Evolutionary conservation across 2,113 vertebrate genomes (phyloP).

Genomic region (Periophthalmus modestus): DNA sequence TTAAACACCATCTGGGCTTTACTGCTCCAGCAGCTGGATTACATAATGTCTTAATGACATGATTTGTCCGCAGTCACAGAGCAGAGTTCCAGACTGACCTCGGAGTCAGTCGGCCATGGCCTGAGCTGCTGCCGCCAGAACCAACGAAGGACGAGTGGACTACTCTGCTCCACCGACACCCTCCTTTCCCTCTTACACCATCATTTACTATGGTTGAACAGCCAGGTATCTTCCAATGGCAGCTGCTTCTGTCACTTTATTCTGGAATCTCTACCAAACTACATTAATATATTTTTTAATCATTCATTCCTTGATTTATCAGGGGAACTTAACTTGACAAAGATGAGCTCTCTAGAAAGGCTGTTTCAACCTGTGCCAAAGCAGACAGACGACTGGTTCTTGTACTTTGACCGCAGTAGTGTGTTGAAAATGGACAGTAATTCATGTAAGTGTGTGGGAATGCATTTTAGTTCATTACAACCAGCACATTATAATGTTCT

Average conservation of each 20-base stretch:
- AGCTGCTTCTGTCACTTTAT: not conserved
- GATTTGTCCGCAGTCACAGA: conserved; percentile 60
- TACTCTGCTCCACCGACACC: conserved; percentile 30
- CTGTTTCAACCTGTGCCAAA: conserved; percentile 26
- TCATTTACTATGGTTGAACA: conserved; percentile 41
- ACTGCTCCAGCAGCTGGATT: conserved; percentile 20
- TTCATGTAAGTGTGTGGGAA: conserved; percentile 57
- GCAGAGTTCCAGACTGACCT: conserved; percentile 36
- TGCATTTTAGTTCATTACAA: not conserved
- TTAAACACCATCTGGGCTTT: conserved; percentile 30
- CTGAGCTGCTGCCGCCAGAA: conserved; percentile 26
- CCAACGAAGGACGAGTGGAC: conserved; percentile 52
- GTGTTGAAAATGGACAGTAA: not conserved
- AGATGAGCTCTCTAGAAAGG: conserved; percentile 39
- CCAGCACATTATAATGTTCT: not conserved
- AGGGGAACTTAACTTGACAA: conserved; percentile 46
- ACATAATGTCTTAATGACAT: conserved; percentile 40
- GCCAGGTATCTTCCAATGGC: conserved; percentile 52
- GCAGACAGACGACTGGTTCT: conserved; percentile 66
- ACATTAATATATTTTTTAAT: conserved; percentile 5
- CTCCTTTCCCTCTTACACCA: conserved; percentile 42
- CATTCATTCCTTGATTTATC: conserved; percentile 34
- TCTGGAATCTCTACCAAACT: conserved; percentile 16
- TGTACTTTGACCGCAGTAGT: conserved; percentile 52
- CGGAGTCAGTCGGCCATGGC: conserved; percentile 30